A percentile compares a stretch with the other conserved stretches of the same genome.
Conservation (phyloP, 2,113 vertebrate species). For the Apistogramma diplotaenia region DNA sequence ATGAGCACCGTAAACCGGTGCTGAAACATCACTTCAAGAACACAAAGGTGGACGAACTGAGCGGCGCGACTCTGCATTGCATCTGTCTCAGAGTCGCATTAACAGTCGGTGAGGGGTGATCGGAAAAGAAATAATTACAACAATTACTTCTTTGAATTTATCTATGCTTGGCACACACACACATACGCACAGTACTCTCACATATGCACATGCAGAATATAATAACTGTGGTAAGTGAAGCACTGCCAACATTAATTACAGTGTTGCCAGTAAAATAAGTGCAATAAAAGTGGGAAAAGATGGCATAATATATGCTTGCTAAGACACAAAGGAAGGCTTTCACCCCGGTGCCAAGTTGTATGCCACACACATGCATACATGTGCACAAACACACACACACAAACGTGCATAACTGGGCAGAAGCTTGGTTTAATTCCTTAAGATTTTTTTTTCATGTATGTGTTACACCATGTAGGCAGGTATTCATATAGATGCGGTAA, state of each 20-base stretch:
- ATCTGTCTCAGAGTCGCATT: neutral
- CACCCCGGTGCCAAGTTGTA: neutral
- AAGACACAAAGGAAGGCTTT: constrained; percentile 60
- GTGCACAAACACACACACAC: neutral
- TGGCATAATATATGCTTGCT: constrained; percentile 50
- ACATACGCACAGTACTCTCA: constrained; percentile 2
- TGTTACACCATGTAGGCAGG: neutral
- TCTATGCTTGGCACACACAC: constrained; percentile 39
- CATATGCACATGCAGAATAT: constrained; percentile 33
- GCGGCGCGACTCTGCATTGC: neutral
- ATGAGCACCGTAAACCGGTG: neutral
- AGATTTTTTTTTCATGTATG: neutral
- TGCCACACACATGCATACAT: neutral
- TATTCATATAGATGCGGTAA: neutral
- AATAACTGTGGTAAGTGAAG: constrained; percentile 53
- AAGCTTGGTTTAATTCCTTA: neutral
- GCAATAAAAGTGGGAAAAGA: constrained; percentile 43
- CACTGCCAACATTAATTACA: constrained; percentile 59
- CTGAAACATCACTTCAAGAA: constrained; percentile 4
- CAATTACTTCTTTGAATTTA: constrained; percentile 63
- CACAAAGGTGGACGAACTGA: constrained; percentile 3
- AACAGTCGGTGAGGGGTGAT: constrained; percentile 17
- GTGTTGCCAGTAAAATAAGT: constrained; percentile 47
- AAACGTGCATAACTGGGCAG: neutral
- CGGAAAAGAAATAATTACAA: constrained; percentile 63